Base-by-base conservation (phyloP, 2,888 invertebrate genomes). In the Limnephilus auricula region DNA sequence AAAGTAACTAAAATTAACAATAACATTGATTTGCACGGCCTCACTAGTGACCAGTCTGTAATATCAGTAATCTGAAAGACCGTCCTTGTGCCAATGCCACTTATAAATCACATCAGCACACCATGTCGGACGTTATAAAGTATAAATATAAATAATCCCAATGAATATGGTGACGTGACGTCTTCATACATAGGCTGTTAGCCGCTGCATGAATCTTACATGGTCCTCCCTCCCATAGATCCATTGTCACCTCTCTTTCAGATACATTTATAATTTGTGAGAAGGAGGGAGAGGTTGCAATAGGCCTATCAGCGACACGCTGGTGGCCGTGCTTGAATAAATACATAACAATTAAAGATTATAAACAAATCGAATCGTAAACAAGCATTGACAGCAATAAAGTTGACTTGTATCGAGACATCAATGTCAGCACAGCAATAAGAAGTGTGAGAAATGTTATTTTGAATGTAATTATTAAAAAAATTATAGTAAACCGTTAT, bases 61-160 rank as follows among this genome's bases (percentile, higher is more conserved):
- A 65, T 65, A 6, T 65, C 25, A 65, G 65, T 65, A 65, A 65
- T 65, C 65, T 65, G 65, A n/a, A 65, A 65, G n/a, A 25, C 65
- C 9, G 65, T 65, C 65, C 65, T 65, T 65, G 65, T n/a, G 65
- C 65, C 25, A 65, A 65, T 65, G 65, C 65, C 65, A 65, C 65
- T 65, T 65, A n/a, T 65, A 65, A 65, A 65, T 65, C 65, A 65
- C 65, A 65, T 65, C 65, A 65, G 65, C 65, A 65, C 65, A 9
- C 65, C 65, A 65, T n/a, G 65, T 65, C 65, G 65, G 65, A 65
- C 65, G n/a, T 65, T 65, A 65, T 65, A 65, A 65, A 65, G 65
- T 65, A 25, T 65, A 65, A 65, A 65, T 65, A 65, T 25, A 65
- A 65, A 65, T 65, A 65, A 65, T 65, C 65, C n/a, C 9, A 65